Base-by-base conservation (phyloP, 2,113 vertebrate species). In the Mobula birostris region DNA sequence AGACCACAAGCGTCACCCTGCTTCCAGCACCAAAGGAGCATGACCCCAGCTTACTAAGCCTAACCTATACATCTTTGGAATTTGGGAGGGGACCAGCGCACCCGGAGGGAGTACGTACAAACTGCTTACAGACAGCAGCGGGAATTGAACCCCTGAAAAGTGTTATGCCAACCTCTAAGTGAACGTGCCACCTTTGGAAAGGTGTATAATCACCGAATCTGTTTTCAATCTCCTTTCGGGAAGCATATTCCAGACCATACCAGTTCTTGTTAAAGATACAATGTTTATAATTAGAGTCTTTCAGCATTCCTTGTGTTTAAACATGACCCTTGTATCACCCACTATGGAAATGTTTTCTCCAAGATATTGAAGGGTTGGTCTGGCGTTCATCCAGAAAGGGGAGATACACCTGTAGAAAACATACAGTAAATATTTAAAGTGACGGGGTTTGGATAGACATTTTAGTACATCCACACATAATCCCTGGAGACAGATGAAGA, bases 381-480 rank as follows among this genome's bases (percentile, higher is more conserved):
- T 32, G 12, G n/a, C 61, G 15, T n/a, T 66, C 1, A 2, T 90
- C 85, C 61, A 15, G 15, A 8, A 32, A 63, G 6, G 85, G 61
- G 61, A 66, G 29, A 36, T 2, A n/a, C 85, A 68, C 85, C 61
- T 90, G n/a, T 32, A 66, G 85, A n/a, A 27, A 90, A 61, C 5
- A 19, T 66, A 66, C 15, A 17, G n/a, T 90, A 68, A 66, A 90
- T 90, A 90, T 90, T 90, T 90, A 90, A 90, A 90, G 63, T 63
- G 63, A 32, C 85, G n/a, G 5, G 29, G 27, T 88, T 88, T 32
- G 63, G 58, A n/a, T 5, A 14, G 29, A 15, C 15, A 14, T 27
- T 66, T n/a, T 90, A 7, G 14, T 68, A 8, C n/a, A 66, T 66
- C 61, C 63, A n/a, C 63, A 63, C 29, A 19, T 19, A 90, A 68